These are phyloP conservation scores for Meiosimyza decipiens DNA, from an alignment of 2,888 invertebrate genomes.

Conservation along the genomic window DNA sequence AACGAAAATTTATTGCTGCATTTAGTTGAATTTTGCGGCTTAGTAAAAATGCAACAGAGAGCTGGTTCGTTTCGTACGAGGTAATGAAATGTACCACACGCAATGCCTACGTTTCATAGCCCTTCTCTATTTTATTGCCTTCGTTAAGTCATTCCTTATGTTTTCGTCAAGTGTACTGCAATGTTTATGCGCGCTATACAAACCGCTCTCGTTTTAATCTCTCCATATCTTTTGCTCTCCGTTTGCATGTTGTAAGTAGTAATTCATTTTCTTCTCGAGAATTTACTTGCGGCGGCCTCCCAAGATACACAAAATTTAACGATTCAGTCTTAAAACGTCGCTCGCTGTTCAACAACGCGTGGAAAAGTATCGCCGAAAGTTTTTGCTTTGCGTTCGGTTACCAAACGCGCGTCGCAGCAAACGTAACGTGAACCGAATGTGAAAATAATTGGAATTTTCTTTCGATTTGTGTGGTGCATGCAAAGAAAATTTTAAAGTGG, in stretches of 20 bases:
- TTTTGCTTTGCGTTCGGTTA: conserved; percentile 23
- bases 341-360: conserved; percentile 53
- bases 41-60: too few relatives aligned
- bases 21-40: too few relatives aligned
- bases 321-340: conserved; percentile 59
- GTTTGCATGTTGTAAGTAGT: neutral
- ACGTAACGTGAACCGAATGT: conserved; percentile 24
- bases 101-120: conserved; percentile 9
- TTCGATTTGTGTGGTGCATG: neutral
- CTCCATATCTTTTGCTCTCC: neutral
- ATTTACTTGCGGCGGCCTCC: conserved; percentile 37
- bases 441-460: conserved; percentile 25
- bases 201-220: neutral
- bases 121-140: neutral
- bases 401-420: too few relatives aligned
- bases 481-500: conserved; percentile 9
- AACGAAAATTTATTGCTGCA: too few relatives aligned
- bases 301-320: conserved; percentile 52
- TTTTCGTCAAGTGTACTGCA: conserved; percentile 20
- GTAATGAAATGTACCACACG: conserved; percentile 12
- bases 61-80: too few relatives aligned
- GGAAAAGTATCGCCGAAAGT: conserved; percentile 45
- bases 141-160: conserved; percentile 11
- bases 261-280: neutral
- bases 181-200: neutral